Evolutionary conservation across 23 tunicate species (phyloP).

Genomic region (Styela plicata): DNA sequence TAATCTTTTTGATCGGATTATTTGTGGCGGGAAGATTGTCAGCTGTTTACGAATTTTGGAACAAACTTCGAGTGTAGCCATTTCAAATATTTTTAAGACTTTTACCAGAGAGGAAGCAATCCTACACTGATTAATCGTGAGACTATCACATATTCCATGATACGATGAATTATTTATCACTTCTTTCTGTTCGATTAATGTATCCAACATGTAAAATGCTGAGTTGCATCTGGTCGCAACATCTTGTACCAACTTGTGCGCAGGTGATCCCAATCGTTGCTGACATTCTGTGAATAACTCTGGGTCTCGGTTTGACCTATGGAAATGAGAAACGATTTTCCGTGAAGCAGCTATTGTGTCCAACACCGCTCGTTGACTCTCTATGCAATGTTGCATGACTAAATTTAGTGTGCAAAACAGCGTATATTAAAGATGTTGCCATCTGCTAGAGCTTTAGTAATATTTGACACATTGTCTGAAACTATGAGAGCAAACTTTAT

Average conservation of each 20-base stretch:
- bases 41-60: slow-evolving; percentile 5
- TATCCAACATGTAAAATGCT: slow-evolving; percentile 43
- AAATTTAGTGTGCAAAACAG: slow-evolving; percentile 23
- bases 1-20: slow-evolving; percentile 11
- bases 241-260: slow-evolving; percentile 41
- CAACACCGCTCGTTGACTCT: slow-evolving; percentile 24
- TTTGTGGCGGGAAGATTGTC: neutral
- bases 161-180: slow-evolving; percentile 15
- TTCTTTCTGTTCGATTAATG: slow-evolving; percentile 33
- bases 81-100: slow-evolving; percentile 28
- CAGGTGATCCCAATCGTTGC: slow-evolving; percentile 1
- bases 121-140: slow-evolving; percentile 20
- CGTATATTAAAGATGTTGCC: slow-evolving; percentile 6
- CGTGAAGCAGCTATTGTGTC: slow-evolving; percentile 25
- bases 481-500: slow-evolving; percentile 9
- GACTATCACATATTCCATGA: neutral
- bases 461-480: slow-evolving; percentile 15
- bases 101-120: slow-evolving; percentile 12
- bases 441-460: slow-evolving; percentile 20
- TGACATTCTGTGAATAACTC: slow-evolving; percentile 20
- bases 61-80: slow-evolving; percentile 19
- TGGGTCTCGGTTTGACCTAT: slow-evolving; percentile 22
- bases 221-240: slow-evolving; percentile 63
- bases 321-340: slow-evolving; percentile 35
- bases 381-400: slow-evolving; percentile 23